Evolutionary conservation across 2,797 vertebrate genomes (phyloP), one percentile per base, ranked within the genome.

Genomic region (Clarias platycephalus): DNA sequence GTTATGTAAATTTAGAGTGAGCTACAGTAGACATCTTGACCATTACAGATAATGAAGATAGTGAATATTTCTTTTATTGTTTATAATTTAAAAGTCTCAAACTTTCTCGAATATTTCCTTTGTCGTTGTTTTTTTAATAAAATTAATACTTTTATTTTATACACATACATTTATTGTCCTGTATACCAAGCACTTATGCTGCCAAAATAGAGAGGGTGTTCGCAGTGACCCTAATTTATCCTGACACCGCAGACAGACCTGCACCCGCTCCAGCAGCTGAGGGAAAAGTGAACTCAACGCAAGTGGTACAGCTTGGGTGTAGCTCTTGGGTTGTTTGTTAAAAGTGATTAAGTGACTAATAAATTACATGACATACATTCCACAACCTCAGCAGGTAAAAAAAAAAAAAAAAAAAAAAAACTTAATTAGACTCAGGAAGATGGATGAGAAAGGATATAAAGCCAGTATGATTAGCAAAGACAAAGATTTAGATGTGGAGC

Each of bases 401-500:
- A n/a, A n/a, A n/a, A n/a, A n/a, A n/a, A n/a, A n/a, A 44, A 28
- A 49, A 49, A 44, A 44, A 44, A 10, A 7, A 24, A 71, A 20
- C n/a, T 68, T 31, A 76, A 76, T 15, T 74, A 15, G 31, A 63
- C 31, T 10, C 28, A 44, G 31, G 22, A 72, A 82, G 79, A 37
- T 22, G 44, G 58, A 75, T 13, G 57, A 80, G 60, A 66, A 57
- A 76, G 60, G 13, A 63, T 60, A 71, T 80, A 58, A 71, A 62
- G 79, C 22, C 4, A 31, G 10, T 78, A 60, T 82, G 24, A 40
- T 40, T 75, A 57, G 34, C 70, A 57, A 64, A 82, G 72, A 68
- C n/a, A 26, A 71, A 64, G 79, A 72, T 57, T 83, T 71, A 78
- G 70, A 87, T 83, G 44, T 67, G 67, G 15, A 67, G 55, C 70